Percentiles rank a stretch among this genome's conserved stretches.
Conservation (phyloP, 1,140 invertebrate species). For the Drosophila sulfurigaster region DNA sequence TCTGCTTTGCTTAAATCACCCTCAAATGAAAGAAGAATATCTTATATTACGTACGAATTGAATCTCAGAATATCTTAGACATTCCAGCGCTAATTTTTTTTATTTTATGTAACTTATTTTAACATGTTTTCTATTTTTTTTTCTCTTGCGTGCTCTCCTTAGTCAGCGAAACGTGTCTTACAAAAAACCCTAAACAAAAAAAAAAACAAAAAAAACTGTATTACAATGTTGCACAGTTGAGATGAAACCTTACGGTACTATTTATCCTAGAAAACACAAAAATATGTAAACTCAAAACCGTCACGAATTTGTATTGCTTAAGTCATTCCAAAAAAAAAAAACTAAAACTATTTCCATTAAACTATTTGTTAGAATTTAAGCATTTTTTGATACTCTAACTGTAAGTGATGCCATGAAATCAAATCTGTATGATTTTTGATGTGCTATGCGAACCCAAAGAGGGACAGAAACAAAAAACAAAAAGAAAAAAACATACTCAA, state of each 20-base stretch:
- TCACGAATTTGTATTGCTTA: conserved; percentile 77
- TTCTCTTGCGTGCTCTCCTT: conserved; percentile 53
- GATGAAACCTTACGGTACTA: conserved; percentile 29
- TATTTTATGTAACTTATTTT: conserved; percentile 35
- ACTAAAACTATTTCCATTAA: conserved; percentile 17
- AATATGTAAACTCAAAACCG: conserved; percentile 55
- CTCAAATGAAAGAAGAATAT: conserved; percentile 4
- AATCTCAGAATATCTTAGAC: conserved; percentile 58
- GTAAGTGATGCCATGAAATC: conserved; percentile 54
- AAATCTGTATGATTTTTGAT: conserved; percentile 65
- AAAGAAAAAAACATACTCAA: conserved; percentile 15
- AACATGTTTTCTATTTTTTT: conserved; percentile 52
- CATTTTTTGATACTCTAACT: conserved; percentile 14
- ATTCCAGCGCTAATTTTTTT: conserved; percentile 60
- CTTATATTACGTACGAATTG: conserved; percentile 25
- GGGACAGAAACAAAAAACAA: conserved; percentile 1
- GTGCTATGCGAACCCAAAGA: conserved; percentile 32
- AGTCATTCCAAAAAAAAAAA: conserved; percentile 45
- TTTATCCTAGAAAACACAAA: conserved; percentile 52
- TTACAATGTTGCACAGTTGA: conserved; percentile 60
- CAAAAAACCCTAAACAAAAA: conserved; percentile 36
- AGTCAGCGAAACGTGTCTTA: conserved; percentile 76
- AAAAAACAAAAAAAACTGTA: conserved; percentile 36
- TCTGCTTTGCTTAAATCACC: conserved; percentile 14
- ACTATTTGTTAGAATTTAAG: conserved; percentile 53